Conservation (phyloP, 1,140 invertebrate genomes). For the Lerema accius region DNA sequence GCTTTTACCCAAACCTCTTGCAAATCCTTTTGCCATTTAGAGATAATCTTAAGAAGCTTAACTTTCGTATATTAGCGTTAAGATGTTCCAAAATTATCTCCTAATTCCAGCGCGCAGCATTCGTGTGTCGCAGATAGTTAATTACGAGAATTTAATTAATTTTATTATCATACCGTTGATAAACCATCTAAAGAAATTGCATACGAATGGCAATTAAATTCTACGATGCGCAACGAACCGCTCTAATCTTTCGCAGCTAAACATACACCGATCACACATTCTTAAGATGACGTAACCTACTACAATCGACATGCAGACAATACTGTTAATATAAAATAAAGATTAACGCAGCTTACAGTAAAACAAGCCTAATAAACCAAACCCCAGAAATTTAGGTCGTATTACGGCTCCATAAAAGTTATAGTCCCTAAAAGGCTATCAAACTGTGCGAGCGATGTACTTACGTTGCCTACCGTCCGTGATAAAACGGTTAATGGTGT, state of each 20-base stretch:
- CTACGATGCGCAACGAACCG: background rate
- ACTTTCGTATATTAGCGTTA: no score
- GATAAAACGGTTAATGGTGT: constrained; percentile 33
- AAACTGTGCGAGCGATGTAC: background rate
- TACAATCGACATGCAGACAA: background rate
- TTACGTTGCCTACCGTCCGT: constrained; percentile 10
- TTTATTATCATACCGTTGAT: background rate
- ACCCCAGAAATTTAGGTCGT: background rate
- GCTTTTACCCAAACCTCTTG: no score
- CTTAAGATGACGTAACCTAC: background rate
- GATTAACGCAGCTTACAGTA: no score
- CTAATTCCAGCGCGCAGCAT: no score
- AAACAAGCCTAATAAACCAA: no score
- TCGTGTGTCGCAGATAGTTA: no score
- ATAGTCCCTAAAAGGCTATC: no score
- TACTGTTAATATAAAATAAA: background rate
- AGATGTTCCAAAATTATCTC: no score
- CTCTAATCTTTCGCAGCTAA: background rate
- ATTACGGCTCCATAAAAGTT: background rate
- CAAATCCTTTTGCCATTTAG: no score
- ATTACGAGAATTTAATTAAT: background rate
- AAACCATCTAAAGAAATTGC: constrained; percentile 3
- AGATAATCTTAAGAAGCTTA: no score
- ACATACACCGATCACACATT: background rate
- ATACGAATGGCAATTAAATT: constrained; percentile 2